phyloP scores from a whole-genome alignment of 2,113 vertebrate species.

The Hirundichthys speculiger region DNA sequence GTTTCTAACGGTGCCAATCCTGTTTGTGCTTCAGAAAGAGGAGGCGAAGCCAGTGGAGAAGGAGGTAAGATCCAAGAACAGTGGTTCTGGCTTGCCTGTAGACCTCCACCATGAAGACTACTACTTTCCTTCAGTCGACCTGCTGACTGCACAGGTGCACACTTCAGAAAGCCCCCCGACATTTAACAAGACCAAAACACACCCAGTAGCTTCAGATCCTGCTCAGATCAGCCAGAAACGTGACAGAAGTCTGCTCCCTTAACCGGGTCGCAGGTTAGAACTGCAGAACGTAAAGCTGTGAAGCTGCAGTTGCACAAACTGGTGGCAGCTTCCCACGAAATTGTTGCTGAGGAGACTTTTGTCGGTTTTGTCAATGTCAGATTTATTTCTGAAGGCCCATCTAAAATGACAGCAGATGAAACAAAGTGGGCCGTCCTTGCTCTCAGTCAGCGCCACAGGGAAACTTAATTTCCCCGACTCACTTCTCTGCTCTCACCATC shows the following conservation, averaged over 20 bases:
- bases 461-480: too few relatives aligned
- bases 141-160: slow-evolving; percentile 94
- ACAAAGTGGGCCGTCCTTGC: too few relatives aligned
- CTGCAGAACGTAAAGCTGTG: too few relatives aligned
- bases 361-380: too few relatives aligned
- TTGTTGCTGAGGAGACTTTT: too few relatives aligned
- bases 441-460: too few relatives aligned
- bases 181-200: neutral
- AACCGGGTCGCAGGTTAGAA: too few relatives aligned
- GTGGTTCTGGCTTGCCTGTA: slow-evolving; percentile 35
- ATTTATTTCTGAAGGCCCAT: too few relatives aligned
- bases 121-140: slow-evolving; percentile 94
- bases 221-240: neutral
- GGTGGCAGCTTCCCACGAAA: too few relatives aligned
- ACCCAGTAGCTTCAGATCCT: neutral
- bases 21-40: slow-evolving; percentile 66
- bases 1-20: slow-evolving; percentile 14
- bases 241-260: neutral
- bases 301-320: too few relatives aligned
- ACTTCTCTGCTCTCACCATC: too few relatives aligned
- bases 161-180: neutral
- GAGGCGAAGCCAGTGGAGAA: slow-evolving; percentile 55
- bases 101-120: slow-evolving; percentile 83
- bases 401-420: too few relatives aligned
- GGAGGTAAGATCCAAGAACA: slow-evolving; percentile 46